Percentiles rank a stretch among this genome's conserved stretches.
Conservation (phyloP, 1,140 invertebrate species). For the Carcinoscorpius rotundicauda region DNA sequence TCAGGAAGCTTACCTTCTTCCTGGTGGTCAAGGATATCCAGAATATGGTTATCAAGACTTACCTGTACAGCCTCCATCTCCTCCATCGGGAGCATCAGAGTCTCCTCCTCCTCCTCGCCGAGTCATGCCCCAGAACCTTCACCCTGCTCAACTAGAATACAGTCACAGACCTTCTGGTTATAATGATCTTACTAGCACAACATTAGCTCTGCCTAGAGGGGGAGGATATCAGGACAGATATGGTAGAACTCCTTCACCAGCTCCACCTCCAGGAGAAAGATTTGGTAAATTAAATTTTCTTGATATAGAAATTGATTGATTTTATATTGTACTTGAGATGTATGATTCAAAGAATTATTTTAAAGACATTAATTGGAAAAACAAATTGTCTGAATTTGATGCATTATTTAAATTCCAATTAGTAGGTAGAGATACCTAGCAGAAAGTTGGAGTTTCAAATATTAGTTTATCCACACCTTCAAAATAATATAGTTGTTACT, state of each 20-base stretch:
- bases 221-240: neutral
- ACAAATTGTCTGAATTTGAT: too few relatives aligned
- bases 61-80: neutral
- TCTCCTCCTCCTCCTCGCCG: neutral
- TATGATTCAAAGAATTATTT: too few relatives aligned
- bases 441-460: too few relatives aligned
- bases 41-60: neutral
- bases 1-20: neutral
- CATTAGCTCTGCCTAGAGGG: neutral
- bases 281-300: neutral
- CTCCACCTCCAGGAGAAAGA: neutral
- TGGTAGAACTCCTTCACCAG: neutral
- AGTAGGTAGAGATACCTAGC: too few relatives aligned
- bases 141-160: too few relatives aligned
- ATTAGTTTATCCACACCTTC: too few relatives aligned
- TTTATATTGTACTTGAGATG: too few relatives aligned
- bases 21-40: neutral
- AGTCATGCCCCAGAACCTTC: neutral
- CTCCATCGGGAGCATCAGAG: neutral
- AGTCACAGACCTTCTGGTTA: neutral
- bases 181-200: neutral
- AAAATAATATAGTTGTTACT: too few relatives aligned
- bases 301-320: too few relatives aligned
- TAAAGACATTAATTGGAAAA: too few relatives aligned
- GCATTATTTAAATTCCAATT: too few relatives aligned